A percentile compares a stretch with the other conserved stretches of the same genome.
Evolutionary conservation across 2,113 vertebrate species (phyloP).

Genomic region (Scomber colias): DNA sequence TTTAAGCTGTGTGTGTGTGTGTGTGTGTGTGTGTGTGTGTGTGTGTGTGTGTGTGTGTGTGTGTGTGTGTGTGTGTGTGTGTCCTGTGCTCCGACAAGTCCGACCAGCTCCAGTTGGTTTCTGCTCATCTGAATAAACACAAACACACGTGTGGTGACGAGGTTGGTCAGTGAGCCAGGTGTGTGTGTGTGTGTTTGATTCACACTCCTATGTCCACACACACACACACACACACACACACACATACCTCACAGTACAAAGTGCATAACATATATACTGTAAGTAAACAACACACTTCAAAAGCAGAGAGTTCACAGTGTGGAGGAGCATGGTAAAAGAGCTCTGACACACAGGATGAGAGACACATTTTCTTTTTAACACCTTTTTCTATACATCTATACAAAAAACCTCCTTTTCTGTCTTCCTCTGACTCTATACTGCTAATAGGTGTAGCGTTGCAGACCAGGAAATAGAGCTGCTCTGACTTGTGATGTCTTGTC

Average conservation of each 20-base stretch:
- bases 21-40: too few relatives aligned
- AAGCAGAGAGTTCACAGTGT: slow-evolving; percentile 3
- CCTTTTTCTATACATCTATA: background rate
- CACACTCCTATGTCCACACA: background rate
- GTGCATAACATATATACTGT: background rate
- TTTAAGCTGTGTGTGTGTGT: background rate
- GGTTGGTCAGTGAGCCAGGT: background rate
- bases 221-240: too few relatives aligned
- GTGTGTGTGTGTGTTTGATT: background rate
- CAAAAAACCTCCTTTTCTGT: background rate
- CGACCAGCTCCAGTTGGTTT: slow-evolving; percentile 18
- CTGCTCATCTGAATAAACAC: slow-evolving; percentile 6
- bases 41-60: background rate
- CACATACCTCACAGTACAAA: background rate
- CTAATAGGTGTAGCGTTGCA: too few relatives aligned
- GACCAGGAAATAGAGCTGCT: too few relatives aligned
- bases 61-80: background rate
- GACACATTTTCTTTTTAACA: background rate
- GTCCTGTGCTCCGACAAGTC: background rate
- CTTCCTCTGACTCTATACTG: too few relatives aligned
- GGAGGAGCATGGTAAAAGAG: background rate
- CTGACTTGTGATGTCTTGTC: too few relatives aligned
- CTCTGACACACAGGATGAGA: slow-evolving; percentile 2
- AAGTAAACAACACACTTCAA: background rate
- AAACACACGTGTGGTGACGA: background rate